A percentile compares a stretch with the other conserved stretches of the same genome.
These are phyloP conservation scores for Myopa testacea DNA, from an alignment of 2,888 invertebrate species.

Conservation along the genomic window DNA sequence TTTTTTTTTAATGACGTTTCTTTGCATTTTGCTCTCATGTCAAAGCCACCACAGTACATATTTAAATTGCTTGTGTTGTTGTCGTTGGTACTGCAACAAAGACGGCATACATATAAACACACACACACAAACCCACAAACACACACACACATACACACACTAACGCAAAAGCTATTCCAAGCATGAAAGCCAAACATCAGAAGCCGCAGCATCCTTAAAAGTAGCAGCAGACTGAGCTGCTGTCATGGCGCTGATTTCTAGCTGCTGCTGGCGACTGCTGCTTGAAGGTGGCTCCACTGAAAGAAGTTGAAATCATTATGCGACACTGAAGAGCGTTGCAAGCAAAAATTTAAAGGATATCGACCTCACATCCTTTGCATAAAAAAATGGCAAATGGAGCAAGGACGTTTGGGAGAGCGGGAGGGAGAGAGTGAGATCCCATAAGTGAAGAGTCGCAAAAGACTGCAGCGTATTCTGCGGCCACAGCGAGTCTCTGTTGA, in stretches of 20 bases:
- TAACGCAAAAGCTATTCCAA: not conserved
- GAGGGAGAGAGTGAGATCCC: not conserved
- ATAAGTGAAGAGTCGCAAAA: constrained; percentile 13
- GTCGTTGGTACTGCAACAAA: not conserved
- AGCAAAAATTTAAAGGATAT: constrained; percentile 36
- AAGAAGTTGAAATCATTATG: constrained; percentile 26
- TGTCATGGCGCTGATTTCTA: constrained; percentile 9
- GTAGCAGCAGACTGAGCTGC: constrained; percentile 29
- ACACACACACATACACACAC: constrained; percentile 29
- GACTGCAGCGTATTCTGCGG: constrained; percentile 15
- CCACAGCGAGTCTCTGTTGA: not conserved
- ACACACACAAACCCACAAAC: constrained; percentile 21
- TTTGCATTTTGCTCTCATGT: not conserved
- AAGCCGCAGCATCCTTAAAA: constrained; percentile 2
- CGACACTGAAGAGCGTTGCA: constrained; percentile 15
- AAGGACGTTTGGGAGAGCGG: not conserved
- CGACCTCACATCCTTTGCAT: constrained; percentile 33
- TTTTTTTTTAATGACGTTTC: not conserved
- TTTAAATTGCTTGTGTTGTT: constrained; percentile 4
- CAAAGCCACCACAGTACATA: constrained; percentile 15
- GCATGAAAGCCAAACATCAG: constrained; percentile 3
- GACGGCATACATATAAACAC: constrained; percentile 10
- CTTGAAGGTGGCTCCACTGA: constrained; percentile 24
- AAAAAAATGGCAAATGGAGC: constrained; percentile 17
- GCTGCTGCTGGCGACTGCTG: not conserved